Base-by-base conservation (phyloP, 2,888 invertebrate genomes). In the Caenorhabditis angaria region DNA sequence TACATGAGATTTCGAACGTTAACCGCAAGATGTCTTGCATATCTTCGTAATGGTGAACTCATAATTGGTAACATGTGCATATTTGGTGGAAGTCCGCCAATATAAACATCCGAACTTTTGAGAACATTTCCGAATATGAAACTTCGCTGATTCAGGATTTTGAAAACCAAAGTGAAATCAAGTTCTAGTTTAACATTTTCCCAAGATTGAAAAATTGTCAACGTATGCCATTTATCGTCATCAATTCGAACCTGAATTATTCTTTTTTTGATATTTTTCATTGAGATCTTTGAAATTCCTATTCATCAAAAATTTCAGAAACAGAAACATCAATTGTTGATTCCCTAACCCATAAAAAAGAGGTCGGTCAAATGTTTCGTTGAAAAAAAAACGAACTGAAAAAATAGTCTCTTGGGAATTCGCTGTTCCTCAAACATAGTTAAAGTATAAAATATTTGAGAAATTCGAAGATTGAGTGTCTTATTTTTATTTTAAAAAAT, bases 211-310 rank as follows among this genome's bases (percentile, higher is more conserved):
- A 93, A 91, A 74, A 97, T 89, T 14, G 93, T 91, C 48, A 97
- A 92, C 86, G 94, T 93, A 88, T 97, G 97, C 94, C 95, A 95
- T 57, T 92, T 91, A 0, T 94, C 94, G 86, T 97, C 96, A 86
- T 95, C 94, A 4, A 97, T 93, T 55, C 88, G 82, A 56, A 93
- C 90, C 29, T 88, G 59, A 27, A n/a, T n/a, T n/a, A n/a, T 28
- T 54, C 1, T 54, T 25, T 27, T 24, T 22, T 51, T 35, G 35
- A 10, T 35, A 6, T 5, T 51, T 51, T 25, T 22, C 5, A 8
- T 48, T 48, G 10, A 12, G 48, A 12, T 48, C n/a, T 48, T n/a
- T 48, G 4, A 35, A 4, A 18, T 48, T 48, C 48, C 5, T 48
- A 48, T 48, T 48, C 48, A 48, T 18, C 35, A 35, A 35, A 35